Evolutionary conservation across 2,113 vertebrate species (phyloP).

Genomic region (Lophotis ruficrista): DNA sequence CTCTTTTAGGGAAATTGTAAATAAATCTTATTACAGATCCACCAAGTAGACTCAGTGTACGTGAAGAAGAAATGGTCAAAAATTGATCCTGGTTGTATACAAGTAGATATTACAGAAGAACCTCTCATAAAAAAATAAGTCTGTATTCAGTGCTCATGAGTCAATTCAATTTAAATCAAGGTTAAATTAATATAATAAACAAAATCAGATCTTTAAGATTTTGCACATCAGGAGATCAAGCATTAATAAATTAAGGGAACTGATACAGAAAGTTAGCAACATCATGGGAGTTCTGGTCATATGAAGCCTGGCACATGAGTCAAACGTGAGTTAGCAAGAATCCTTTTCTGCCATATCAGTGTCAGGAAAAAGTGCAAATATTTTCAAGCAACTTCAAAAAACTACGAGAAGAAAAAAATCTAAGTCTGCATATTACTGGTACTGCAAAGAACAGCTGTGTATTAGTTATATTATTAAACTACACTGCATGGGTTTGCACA

Average conservation of each 20-base stretch:
- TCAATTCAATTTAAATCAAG: neutral
- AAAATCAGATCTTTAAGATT: neutral
- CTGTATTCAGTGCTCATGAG: neutral
- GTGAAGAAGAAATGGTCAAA: neutral
- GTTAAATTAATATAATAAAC: neutral
- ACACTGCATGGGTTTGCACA: neutral
- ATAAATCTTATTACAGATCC: neutral
- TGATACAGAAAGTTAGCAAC: neutral
- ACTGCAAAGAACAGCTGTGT: neutral
- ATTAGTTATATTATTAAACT: neutral
- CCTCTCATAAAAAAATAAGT: neutral
- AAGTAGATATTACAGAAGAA: neutral
- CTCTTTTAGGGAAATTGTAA: neutral
- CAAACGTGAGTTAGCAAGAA: neutral
- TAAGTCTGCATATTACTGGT: neutral
- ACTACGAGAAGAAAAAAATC: neutral
- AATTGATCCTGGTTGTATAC: neutral
- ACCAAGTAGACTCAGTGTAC: neutral
- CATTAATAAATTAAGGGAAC: neutral
- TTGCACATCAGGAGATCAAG: neutral
- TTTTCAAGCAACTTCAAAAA: neutral
- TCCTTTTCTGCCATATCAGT: neutral
- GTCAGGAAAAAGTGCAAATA: neutral
- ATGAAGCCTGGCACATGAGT: neutral
- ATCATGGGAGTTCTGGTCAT: neutral